Evolutionary conservation across 1,140 invertebrate species (phyloP).

Genomic region (Lepidurus couesii): DNA sequence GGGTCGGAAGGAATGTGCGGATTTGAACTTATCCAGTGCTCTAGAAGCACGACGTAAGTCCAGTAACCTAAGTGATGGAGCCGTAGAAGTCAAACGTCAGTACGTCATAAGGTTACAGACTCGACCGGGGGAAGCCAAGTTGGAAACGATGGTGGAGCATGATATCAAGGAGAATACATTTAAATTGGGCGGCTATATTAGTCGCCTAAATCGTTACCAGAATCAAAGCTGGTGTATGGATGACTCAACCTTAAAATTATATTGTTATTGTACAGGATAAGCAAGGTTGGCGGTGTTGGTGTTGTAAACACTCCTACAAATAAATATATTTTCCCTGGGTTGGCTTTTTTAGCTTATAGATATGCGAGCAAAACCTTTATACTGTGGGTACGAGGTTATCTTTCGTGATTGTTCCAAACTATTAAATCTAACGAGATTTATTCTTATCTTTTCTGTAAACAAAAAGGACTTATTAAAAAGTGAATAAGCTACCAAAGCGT

Average conservation of each 20-base stretch:
- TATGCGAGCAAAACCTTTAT: too few relatives aligned
- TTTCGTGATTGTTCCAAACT: too few relatives aligned
- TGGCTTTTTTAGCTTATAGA: too few relatives aligned
- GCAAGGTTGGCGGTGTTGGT: background rate
- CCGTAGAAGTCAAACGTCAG: background rate
- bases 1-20: background rate
- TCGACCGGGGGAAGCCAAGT: background rate
- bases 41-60: background rate
- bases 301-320: too few relatives aligned
- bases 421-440: too few relatives aligned
- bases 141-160: background rate
- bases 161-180: background rate
- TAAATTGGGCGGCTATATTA: background rate
- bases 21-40: background rate
- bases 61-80: background rate
- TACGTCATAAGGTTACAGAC: background rate
- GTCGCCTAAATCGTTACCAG: background rate
- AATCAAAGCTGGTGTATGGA: background rate
- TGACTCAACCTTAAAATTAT: background rate
- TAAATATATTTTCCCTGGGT: too few relatives aligned
- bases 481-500: too few relatives aligned
- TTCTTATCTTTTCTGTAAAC: too few relatives aligned
- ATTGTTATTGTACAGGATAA: background rate
- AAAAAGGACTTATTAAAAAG: too few relatives aligned
- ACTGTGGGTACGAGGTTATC: too few relatives aligned